Evolutionary conservation across 2,113 vertebrate genomes (phyloP), one percentile per base, ranked within the genome.

Genomic region (Alces alces): DNA sequence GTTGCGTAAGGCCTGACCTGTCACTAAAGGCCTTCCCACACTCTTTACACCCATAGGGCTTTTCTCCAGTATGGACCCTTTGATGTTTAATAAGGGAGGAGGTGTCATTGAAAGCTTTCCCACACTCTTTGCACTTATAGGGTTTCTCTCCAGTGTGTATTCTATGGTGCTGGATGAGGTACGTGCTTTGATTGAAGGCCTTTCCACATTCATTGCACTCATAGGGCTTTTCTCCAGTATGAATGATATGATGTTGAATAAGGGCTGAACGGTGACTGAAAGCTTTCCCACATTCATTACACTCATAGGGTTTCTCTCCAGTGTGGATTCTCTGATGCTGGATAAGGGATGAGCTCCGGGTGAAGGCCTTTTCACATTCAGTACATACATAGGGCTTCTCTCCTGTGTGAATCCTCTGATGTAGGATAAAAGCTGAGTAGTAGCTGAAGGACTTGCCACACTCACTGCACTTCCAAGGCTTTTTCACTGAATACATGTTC

Each of bases 261-360:
- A 98, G 88, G 6, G 97, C 92, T 10, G 98, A 98, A 13, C 86
- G 80, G 23, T 76, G 80, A 43, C 96, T 96, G 36, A 98, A 98
- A 13, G 95, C 79, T 61, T 97, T 98, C 19, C 95, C 86, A 17
- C 97, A 98, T 11, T 93, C 95, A 0, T 86, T 64, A n/a, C 98
- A 98, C 27, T 85, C 85, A 14, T 98, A 96, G 6, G 97, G 93
- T 73, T 95, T 96, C 87, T 98, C 97, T 82, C 97, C 95, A 21
- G 92, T 94, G 52, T 97, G 97, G 60, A 94, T 93, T 76, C 95
- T 96, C 92, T 96, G 91, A 54, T 98, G 97, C 15, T 95, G 92
- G 39, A 54, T 61, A 21, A 98, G 91, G 3, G 89, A 92, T 10
- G 89, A 97, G n/a, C 79, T 95, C 43, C 80, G 79, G 9, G 86